Percentiles rank a stretch among this genome's conserved stretches.
Conservation (phyloP, 2,888 invertebrate species). For the Ophraella communa region DNA sequence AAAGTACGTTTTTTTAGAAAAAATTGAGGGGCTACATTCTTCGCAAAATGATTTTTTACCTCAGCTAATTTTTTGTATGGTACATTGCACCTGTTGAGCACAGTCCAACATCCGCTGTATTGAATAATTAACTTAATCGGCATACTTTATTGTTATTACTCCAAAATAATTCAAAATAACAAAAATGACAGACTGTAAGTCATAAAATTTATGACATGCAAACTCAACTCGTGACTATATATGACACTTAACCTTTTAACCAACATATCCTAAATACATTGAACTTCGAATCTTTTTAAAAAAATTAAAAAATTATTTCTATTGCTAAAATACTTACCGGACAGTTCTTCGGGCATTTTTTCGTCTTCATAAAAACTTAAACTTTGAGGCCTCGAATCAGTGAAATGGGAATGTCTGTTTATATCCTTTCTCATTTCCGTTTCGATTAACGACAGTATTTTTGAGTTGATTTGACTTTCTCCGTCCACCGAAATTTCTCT, state of each 20-base stretch:
- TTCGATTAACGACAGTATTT: slow-evolving; percentile 57
- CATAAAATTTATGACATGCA: background rate
- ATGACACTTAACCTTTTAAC: slow-evolving; percentile 20
- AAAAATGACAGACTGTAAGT: too few species aligned
- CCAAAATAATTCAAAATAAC: too few species aligned
- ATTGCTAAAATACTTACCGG: slow-evolving; percentile 44
- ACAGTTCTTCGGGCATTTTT: slow-evolving; percentile 58
- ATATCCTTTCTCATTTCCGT: slow-evolving; percentile 58
- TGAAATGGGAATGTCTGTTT: slow-evolving; percentile 58
- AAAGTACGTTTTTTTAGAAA: too few species aligned
- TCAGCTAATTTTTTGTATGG: too few species aligned
- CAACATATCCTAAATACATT: slow-evolving; percentile 8
- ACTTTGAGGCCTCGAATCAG: slow-evolving; percentile 60
- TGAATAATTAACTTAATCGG: too few species aligned
- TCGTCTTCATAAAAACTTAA: slow-evolving; percentile 61
- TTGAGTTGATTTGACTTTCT: slow-evolving; percentile 66
- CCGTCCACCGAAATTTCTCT: slow-evolving; percentile 61
- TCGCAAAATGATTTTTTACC: too few species aligned
- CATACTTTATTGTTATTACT: too few species aligned
- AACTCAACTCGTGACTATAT: background rate
- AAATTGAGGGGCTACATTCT: too few species aligned
- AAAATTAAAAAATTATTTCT: background rate
- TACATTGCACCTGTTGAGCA: too few species aligned
- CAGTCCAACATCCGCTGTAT: too few species aligned
- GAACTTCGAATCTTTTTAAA: slow-evolving; percentile 18